Conservation (phyloP, 2,113 vertebrate genomes). For the Gyps fulvus region DNA sequence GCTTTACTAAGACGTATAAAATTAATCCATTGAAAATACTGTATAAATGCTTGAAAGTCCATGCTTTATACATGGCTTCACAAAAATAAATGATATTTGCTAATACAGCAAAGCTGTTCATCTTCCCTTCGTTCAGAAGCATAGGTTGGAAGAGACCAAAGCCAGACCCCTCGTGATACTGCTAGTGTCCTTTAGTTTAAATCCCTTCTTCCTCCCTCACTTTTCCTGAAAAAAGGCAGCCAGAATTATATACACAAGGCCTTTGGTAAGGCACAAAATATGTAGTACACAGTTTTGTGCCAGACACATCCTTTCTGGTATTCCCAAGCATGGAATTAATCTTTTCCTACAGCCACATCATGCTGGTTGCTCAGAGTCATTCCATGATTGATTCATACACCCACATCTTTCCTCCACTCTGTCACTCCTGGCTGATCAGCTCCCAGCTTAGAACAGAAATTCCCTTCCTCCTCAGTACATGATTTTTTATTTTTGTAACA, state of each 20-base stretch:
- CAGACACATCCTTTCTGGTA: not conserved
- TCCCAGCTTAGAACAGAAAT: not conserved
- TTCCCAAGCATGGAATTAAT: not conserved
- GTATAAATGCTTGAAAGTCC: not conserved
- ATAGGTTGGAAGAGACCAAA: not conserved
- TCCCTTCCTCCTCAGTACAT: not conserved
- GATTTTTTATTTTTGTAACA: not conserved
- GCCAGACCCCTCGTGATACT: fast-evolving
- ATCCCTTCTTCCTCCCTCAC: not conserved
- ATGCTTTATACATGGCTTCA: not conserved
- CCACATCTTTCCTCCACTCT: not conserved
- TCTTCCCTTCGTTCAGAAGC: not conserved
- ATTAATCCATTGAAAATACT: not conserved
- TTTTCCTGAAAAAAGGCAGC: not conserved
- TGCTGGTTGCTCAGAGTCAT: not conserved
- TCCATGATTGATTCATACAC: not conserved
- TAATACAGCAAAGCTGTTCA: not conserved
- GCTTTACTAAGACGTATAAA: not conserved
- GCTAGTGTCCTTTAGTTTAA: not conserved
- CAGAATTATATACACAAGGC: not conserved
- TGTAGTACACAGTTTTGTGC: not conserved
- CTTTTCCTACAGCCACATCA: not conserved
- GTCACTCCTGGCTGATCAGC: not conserved
- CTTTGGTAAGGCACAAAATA: not conserved
- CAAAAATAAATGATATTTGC: not conserved